phyloP scores from a whole-genome alignment of 2,797 vertebrate genomes.

The Mus caroli region DNA sequence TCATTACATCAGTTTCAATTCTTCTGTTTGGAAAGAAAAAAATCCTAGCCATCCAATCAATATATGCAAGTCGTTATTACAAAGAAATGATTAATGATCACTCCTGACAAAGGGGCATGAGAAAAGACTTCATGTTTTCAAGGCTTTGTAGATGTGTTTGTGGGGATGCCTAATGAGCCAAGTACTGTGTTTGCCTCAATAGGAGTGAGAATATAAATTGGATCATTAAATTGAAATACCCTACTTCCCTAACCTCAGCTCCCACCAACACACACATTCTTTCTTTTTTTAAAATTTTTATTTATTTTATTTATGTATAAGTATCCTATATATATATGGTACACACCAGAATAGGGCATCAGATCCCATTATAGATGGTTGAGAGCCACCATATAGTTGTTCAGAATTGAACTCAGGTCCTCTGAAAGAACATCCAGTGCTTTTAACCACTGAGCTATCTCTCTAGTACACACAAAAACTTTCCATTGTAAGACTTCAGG shows the following conservation, averaged over 20 bases:
- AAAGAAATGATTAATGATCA: neutral
- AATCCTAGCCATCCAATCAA: neutral
- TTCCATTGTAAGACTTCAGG: neutral
- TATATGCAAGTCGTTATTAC: neutral
- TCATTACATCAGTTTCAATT: neutral
- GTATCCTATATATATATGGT: neutral
- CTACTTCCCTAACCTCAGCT: fast-evolving
- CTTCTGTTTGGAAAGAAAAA: neutral
- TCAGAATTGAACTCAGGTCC: too few relatives aligned
- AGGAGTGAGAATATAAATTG: neutral
- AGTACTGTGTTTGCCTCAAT: neutral
- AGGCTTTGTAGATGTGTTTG: neutral
- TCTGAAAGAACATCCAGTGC: neutral
- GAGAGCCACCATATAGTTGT: neutral
- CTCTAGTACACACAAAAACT: neutral
- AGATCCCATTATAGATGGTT: neutral
- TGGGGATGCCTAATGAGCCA: neutral
- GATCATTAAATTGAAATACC: neutral
- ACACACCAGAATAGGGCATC: neutral
- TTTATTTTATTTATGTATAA: neutral
- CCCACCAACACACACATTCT: neutral
- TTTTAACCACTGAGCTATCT: neutral
- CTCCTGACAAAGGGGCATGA: neutral
- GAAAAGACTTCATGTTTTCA: neutral
- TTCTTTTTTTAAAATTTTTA: neutral